Conservation (phyloP, 2,888 invertebrate genomes). For the Melinaea menophilus region DNA sequence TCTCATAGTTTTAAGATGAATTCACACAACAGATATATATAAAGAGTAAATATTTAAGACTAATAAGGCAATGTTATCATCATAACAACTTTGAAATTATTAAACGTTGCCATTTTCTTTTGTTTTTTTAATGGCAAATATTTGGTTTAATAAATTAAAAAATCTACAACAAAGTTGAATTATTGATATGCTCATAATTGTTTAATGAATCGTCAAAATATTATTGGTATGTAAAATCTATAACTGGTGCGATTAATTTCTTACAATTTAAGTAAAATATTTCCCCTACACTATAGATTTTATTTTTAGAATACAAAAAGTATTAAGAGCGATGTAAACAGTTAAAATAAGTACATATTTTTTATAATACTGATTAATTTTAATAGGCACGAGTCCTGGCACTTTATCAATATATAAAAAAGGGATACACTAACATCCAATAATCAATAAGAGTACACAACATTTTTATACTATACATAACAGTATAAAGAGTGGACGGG, state of each 20-base stretch:
- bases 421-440: not conserved
- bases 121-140: too few species aligned
- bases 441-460: not conserved
- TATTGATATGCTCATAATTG: too few species aligned
- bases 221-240: not conserved
- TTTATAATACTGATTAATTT: conserved; percentile 43
- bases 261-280: not conserved
- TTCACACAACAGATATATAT: not conserved
- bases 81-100: too few species aligned
- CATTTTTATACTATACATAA: conserved; percentile 17
- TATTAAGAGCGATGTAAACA: too few species aligned
- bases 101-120: too few species aligned
- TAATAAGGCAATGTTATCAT: too few species aligned
- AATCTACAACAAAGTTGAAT: too few species aligned
- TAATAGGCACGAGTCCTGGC: conserved; percentile 35
- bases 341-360: conserved; percentile 9
- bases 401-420: conserved; percentile 21
- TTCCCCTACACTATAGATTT: not conserved
- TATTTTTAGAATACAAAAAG: not conserved
- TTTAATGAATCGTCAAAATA: too few species aligned
- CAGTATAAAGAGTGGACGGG: conserved; percentile 28
- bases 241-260: conserved; percentile 3
- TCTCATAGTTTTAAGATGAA: not conserved
- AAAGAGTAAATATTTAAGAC: too few species aligned
- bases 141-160: too few species aligned